Evolutionary conservation across 1,140 invertebrate species (phyloP).

Genomic region (Drosophila parabipectinata): DNA sequence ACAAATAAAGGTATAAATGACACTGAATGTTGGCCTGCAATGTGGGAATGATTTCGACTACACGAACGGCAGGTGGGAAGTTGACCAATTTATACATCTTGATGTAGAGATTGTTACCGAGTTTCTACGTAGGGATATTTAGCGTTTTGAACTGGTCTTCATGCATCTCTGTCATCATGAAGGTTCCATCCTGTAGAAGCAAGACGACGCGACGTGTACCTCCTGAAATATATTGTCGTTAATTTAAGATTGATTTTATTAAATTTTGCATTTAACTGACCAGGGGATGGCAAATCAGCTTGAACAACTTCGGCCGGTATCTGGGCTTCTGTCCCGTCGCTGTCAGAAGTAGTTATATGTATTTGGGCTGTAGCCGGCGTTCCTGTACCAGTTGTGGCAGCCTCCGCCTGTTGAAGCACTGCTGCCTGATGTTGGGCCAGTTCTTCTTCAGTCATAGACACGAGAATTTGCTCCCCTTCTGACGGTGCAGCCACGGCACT

Average conservation of each 20-base stretch:
- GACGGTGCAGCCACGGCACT: conserved; percentile 79
- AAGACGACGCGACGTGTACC: conserved; percentile 92
- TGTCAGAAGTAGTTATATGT: conserved; percentile 84
- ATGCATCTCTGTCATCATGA: conserved; percentile 93
- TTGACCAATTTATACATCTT: conserved; percentile 24
- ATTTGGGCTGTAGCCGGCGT: conserved; percentile 70
- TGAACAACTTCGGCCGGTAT: conserved; percentile 93
- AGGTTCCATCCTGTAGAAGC: conserved; percentile 91
- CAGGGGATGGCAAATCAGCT: conserved; percentile 91
- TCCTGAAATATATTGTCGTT: conserved; percentile 84
- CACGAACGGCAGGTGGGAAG: conserved; percentile 10
- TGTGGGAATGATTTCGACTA: conserved; percentile 7
- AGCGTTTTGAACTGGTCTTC: conserved; percentile 92
- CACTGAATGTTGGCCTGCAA: background rate
- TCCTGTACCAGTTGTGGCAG: conserved; percentile 42
- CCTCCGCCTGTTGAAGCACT: conserved; percentile 53
- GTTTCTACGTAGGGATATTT: conserved; percentile 84
- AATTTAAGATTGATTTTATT: background rate
- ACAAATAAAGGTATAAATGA: background rate
- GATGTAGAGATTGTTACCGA: conserved; percentile 9
- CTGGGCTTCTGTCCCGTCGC: conserved; percentile 86
- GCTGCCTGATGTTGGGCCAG: conserved; percentile 84
- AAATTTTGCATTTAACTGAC: conserved; percentile 84
- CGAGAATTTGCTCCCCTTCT: conserved; percentile 85
- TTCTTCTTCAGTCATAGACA: conserved; percentile 85